These are phyloP conservation scores for Lucifuga dentata DNA, from an alignment of 2,113 vertebrate species.

Conservation along the genomic window DNA sequence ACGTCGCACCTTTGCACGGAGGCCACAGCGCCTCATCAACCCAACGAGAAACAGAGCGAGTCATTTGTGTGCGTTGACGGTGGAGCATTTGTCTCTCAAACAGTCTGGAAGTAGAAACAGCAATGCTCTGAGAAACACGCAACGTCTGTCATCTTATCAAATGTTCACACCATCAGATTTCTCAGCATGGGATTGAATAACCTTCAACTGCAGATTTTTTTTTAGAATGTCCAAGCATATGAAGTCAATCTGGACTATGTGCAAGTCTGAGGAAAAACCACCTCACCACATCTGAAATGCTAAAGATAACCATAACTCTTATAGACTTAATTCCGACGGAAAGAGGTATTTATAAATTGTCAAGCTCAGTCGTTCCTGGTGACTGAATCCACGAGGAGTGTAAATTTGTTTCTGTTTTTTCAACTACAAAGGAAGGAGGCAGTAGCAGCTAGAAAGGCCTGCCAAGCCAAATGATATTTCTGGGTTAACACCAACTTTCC, in stretches of 20 bases:
- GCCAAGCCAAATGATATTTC: constrained; percentile 86
- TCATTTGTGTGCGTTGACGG: constrained; percentile 66
- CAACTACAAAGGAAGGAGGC: constrained; percentile 83
- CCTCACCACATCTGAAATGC: constrained; percentile 55
- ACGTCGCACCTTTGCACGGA: constrained; percentile 41
- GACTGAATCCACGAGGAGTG: constrained; percentile 77
- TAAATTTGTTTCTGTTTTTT: constrained; percentile 87
- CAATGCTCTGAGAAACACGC: constrained; percentile 32
- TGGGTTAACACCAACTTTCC: constrained; percentile 82
- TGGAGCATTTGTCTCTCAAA: constrained; percentile 45
- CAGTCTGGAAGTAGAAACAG: constrained; percentile 30
- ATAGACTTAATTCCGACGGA: constrained; percentile 63
- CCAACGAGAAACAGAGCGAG: constrained; percentile 45
- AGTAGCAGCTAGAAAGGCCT: constrained; percentile 83
- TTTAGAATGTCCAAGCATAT: constrained; percentile 49
- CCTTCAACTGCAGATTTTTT: constrained; percentile 54
- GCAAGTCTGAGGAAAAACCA: constrained; percentile 40
- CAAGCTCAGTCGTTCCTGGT: constrained; percentile 56
- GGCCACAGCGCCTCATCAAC: constrained; percentile 51
- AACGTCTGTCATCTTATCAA: constrained; percentile 63
- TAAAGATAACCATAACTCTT: constrained; percentile 57
- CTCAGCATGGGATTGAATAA: constrained; percentile 63
- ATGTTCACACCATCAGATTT: constrained; percentile 49
- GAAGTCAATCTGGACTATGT: constrained; percentile 50
- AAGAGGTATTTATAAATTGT: constrained; percentile 65